Evolutionary conservation across 1,140 invertebrate genomes (phyloP).

Genomic region (Bombus vancouverensis): DNA sequence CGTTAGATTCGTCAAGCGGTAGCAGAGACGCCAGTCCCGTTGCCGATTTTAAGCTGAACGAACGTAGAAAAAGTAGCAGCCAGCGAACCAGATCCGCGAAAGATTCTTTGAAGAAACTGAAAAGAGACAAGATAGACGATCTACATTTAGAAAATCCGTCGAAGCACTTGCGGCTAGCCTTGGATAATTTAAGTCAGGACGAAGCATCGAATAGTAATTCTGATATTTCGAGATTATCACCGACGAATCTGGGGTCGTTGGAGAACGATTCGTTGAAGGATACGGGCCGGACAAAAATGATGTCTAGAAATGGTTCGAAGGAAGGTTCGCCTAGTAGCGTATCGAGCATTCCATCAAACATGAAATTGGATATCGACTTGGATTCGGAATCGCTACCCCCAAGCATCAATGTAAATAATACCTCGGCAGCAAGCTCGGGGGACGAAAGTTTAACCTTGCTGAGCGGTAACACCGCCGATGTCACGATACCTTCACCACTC

Average conservation of each 20-base stretch:
- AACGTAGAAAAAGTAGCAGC: conserved; percentile 71
- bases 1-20: conserved; percentile 78
- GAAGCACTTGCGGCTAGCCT: conserved; percentile 73
- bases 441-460: conserved; percentile 77
- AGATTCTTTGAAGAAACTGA: conserved; percentile 70
- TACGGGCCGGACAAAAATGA: conserved; percentile 61
- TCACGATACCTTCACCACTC: conserved; percentile 78
- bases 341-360: conserved; percentile 73
- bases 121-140: conserved; percentile 69
- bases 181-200: conserved; percentile 78
- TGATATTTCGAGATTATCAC: conserved; percentile 75
- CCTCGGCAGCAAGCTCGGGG: conserved; percentile 73
- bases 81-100: conserved; percentile 73
- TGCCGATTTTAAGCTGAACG: conserved; percentile 67
- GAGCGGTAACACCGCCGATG: conserved; percentile 74
- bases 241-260: conserved; percentile 62
- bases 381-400: conserved; percentile 75
- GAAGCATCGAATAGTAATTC: conserved; percentile 78
- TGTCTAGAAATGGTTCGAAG: conserved; percentile 75
- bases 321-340: conserved; percentile 75
- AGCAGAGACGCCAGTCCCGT: conserved; percentile 78
- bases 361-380: conserved; percentile 76
- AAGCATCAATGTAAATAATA: conserved; percentile 74
- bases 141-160: conserved; percentile 56
- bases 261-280: conserved; percentile 73